phyloP scores from a whole-genome alignment of 1,140 invertebrate species.

The Macrobrachium nipponense region DNA sequence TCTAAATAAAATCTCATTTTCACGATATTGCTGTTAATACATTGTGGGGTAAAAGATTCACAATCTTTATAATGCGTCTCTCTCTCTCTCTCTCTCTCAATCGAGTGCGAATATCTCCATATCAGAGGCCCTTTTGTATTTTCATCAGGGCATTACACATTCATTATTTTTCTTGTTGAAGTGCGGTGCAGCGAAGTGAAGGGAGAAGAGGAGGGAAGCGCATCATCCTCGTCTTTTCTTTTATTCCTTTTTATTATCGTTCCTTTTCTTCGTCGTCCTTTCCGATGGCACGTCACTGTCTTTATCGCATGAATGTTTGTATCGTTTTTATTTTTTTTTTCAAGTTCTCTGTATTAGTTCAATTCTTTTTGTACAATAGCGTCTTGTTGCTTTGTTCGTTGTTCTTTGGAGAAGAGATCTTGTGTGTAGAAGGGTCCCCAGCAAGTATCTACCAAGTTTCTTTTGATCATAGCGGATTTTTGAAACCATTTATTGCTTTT shows the following conservation, averaged over 20 bases:
- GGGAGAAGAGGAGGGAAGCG: background rate
- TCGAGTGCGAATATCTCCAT: slow-evolving; percentile 40
- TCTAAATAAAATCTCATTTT: too few species aligned
- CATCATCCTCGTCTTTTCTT: background rate
- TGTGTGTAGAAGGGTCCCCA: background rate
- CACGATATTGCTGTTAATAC: too few species aligned
- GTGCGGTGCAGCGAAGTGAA: background rate
- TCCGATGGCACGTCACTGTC: background rate
- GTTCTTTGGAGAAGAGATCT: background rate
- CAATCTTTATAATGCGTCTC: background rate
- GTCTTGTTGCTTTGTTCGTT: background rate
- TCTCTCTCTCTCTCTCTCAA: slow-evolving; percentile 22
- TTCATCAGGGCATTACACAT: slow-evolving; percentile 41
- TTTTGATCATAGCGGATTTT: too few species aligned
- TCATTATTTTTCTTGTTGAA: slow-evolving; percentile 47
- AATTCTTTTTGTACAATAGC: too few species aligned
- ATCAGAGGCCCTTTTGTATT: slow-evolving; percentile 37
- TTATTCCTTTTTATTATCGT: background rate
- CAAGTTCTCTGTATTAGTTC: too few species aligned
- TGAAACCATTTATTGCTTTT: too few species aligned
- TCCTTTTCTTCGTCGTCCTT: background rate
- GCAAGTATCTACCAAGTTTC: too few species aligned
- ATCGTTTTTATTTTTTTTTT: background rate
- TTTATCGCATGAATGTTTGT: background rate
- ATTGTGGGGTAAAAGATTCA: too few species aligned